Conservation (phyloP, 2,888 invertebrate species). For the Metopia argyrocephala region DNA sequence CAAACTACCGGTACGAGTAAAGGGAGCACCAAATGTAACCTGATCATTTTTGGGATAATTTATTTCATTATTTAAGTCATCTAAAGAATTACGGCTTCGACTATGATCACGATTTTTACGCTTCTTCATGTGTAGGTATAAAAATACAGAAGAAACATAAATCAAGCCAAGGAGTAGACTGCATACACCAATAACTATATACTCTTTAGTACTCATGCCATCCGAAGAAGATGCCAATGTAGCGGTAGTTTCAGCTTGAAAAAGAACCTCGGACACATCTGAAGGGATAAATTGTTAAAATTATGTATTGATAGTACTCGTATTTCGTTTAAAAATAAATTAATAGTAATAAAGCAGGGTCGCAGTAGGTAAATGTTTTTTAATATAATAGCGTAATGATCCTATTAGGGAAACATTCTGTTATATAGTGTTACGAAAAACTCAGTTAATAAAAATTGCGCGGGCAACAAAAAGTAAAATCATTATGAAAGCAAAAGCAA, state of each 20-base stretch:
- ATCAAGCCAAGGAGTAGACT: conserved; percentile 91
- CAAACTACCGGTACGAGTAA: conserved; percentile 76
- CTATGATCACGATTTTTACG: conserved; percentile 78
- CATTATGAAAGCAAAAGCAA: too few species aligned
- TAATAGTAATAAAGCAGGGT: too few species aligned
- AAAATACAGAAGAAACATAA: conserved; percentile 90
- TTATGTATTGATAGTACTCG: not conserved
- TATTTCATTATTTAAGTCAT: conserved; percentile 77
- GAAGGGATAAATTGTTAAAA: conserved; percentile 71
- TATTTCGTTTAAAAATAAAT: too few species aligned
- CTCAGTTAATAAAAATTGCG: too few species aligned
- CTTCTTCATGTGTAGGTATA: conserved; percentile 88
- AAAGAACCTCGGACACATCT: conserved; percentile 90
- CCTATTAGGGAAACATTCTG: too few species aligned
- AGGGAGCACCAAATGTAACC: conserved; percentile 77
- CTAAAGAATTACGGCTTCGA: conserved; percentile 74
- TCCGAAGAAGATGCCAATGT: conserved; percentile 80
- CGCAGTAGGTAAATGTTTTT: too few species aligned
- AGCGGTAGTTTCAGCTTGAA: conserved; percentile 83
- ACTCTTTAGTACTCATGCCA: conserved; percentile 86
- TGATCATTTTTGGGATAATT: conserved; percentile 79
- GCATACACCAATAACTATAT: conserved; percentile 90
- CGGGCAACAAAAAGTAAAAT: too few species aligned
- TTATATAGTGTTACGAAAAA: too few species aligned
- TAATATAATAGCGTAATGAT: too few species aligned